Conservation (phyloP, 2,797 vertebrate species). For the Myotis myotis region DNA sequence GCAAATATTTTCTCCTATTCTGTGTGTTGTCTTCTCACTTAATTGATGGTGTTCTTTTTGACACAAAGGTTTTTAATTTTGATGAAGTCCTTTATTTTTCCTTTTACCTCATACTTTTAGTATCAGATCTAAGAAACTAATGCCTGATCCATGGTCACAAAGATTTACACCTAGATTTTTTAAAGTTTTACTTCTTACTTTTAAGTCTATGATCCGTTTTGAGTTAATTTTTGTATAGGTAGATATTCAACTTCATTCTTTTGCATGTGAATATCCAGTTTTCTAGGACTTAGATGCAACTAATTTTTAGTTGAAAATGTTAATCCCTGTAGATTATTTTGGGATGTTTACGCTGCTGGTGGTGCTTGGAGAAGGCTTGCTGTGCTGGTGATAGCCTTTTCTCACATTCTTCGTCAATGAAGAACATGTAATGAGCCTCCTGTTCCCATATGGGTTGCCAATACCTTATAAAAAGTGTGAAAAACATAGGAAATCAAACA, state of each 20-base stretch:
- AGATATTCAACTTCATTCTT: background rate
- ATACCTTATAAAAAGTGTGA: background rate
- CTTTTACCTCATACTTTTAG: background rate
- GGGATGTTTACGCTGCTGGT: background rate
- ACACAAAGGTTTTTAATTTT: background rate
- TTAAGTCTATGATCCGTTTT: background rate
- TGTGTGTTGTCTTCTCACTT: background rate
- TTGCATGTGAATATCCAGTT: background rate
- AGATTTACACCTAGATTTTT: background rate
- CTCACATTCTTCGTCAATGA: background rate
- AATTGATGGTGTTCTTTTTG: background rate
- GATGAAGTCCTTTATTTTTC: background rate
- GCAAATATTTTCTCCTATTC: background rate
- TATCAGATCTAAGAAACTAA: background rate
- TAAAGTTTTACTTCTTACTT: background rate
- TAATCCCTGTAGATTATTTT: background rate
- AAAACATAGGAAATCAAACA: background rate
- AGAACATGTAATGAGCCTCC: background rate
- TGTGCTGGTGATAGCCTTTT: background rate
- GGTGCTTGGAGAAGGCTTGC: background rate
- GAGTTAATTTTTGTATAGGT: background rate
- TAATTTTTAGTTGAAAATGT: conserved; percentile 27
- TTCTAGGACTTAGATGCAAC: background rate
- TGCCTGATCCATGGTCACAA: background rate
- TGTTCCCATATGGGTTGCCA: background rate